These are phyloP conservation scores for Drosophila chauvacae DNA, from an alignment of 1,140 invertebrate genomes.

Conservation along the genomic window DNA sequence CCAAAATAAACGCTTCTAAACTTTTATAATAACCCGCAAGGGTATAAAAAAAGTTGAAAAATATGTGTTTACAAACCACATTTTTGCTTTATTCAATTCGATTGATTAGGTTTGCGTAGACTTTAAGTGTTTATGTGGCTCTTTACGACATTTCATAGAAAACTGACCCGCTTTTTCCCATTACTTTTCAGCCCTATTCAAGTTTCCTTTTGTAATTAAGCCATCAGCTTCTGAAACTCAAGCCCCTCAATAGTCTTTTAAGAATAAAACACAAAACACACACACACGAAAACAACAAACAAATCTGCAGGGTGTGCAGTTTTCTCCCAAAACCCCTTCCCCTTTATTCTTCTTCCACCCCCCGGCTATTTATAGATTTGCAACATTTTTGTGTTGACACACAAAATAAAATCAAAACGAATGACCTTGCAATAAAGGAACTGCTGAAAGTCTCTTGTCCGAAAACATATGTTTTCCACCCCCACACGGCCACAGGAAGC, in stretches of 20 bases:
- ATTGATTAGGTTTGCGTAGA: no score
- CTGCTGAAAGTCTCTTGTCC: constrained; percentile 48
- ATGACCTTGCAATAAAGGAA: constrained; percentile 72
- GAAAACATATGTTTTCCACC: constrained; percentile 66
- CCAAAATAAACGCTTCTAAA: no score
- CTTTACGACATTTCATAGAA: neutral
- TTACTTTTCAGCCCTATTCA: neutral
- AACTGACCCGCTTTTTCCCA: neutral
- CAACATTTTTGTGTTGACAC: constrained; percentile 63
- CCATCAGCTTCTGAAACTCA: no score
- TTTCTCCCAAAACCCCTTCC: neutral
- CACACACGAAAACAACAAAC: neutral
- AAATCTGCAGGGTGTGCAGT: neutral
- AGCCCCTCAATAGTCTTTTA: neutral
- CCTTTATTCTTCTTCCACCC: no score
- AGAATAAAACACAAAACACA: neutral
- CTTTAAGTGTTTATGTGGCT: neutral
- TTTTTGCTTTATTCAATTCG: no score
- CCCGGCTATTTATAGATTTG: constrained; percentile 1
- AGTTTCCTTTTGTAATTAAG: neutral
- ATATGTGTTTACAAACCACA: no score
- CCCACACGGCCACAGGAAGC: neutral
- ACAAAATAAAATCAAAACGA: constrained; percentile 81
- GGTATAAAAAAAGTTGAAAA: no score
- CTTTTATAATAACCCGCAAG: no score